Conservation (phyloP, 2,113 vertebrate species). For the Prionailurus viverrinus region DNA sequence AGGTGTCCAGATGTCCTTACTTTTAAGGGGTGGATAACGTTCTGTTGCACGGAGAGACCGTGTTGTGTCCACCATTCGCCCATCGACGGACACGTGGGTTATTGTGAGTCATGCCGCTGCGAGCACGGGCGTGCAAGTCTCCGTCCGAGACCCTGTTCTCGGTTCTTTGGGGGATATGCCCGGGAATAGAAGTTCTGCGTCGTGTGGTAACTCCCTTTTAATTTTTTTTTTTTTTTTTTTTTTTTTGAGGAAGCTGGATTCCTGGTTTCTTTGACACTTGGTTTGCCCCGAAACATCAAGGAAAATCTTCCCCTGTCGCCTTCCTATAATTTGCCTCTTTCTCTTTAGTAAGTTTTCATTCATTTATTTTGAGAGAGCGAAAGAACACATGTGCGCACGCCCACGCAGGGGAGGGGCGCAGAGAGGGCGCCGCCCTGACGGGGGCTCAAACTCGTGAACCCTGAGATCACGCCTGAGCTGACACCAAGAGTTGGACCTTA, state of each 20-base stretch:
- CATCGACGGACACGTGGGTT: fast-evolving
- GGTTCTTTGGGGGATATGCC: background rate
- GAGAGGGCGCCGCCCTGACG: too few species aligned
- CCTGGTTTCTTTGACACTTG: background rate
- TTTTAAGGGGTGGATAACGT: fast-evolving
- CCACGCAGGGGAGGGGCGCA: too few species aligned
- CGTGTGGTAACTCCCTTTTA: background rate
- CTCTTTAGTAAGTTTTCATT: too few species aligned
- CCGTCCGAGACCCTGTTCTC: background rate
- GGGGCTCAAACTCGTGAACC: too few species aligned
- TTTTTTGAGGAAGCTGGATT: background rate
- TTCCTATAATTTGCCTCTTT: too few species aligned
- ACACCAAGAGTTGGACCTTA: too few species aligned
- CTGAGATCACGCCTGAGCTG: too few species aligned
- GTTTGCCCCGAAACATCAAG: background rate
- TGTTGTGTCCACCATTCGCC: background rate
- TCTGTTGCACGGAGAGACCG: fast-evolving
- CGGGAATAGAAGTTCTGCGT: background rate
- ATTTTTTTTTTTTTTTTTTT: background rate
- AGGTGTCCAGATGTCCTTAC: background rate
- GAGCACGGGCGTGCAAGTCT: fast-evolving
- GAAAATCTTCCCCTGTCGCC: background rate
- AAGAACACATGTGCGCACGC: too few species aligned
- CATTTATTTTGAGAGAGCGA: too few species aligned
- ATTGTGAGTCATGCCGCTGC: background rate